A percentile compares a stretch with the other conserved stretches of the same genome.
Conservation (phyloP, 2,888 invertebrate genomes). For the Lycophotia porphyrea region DNA sequence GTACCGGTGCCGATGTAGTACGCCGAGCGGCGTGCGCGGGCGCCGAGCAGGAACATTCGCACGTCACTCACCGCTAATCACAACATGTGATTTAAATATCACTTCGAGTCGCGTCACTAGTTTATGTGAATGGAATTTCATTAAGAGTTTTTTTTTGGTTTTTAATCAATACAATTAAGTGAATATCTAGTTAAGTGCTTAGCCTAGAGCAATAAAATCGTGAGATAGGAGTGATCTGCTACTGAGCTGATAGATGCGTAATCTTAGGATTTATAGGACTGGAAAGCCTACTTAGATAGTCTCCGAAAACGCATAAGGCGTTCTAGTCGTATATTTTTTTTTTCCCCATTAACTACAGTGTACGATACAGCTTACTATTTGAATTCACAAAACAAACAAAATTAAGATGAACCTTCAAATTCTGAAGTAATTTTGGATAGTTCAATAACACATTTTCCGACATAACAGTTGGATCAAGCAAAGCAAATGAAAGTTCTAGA, state of each 20-base stretch:
- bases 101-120: conserved; percentile 58
- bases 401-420: not conserved
- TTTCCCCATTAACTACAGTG: not conserved
- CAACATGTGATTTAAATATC: conserved; percentile 74
- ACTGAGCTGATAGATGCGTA: conserved; percentile 22
- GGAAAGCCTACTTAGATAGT: not conserved
- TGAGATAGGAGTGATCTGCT: conserved; percentile 44
- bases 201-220: conserved; percentile 29
- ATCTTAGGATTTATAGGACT: conserved; percentile 42
- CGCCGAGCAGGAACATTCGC: conserved; percentile 72
- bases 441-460: conserved; percentile 12
- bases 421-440: not conserved
- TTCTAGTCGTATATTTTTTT: not conserved
- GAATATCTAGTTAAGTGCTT: conserved; percentile 42
- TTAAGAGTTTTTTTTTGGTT: conserved; percentile 50
- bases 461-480: conserved; percentile 17
- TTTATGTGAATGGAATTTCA: conserved; percentile 59
- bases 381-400: not conserved
- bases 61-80: conserved; percentile 77
- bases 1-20: conserved; percentile 61
- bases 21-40: conserved; percentile 49
- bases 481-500: conserved; percentile 21
- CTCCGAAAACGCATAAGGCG: not conserved
- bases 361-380: not conserved
- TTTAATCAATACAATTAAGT: conserved; percentile 53